Evolutionary conservation across 2,797 vertebrate species (phyloP).

Genomic region (Eospalax fontanierii): DNA sequence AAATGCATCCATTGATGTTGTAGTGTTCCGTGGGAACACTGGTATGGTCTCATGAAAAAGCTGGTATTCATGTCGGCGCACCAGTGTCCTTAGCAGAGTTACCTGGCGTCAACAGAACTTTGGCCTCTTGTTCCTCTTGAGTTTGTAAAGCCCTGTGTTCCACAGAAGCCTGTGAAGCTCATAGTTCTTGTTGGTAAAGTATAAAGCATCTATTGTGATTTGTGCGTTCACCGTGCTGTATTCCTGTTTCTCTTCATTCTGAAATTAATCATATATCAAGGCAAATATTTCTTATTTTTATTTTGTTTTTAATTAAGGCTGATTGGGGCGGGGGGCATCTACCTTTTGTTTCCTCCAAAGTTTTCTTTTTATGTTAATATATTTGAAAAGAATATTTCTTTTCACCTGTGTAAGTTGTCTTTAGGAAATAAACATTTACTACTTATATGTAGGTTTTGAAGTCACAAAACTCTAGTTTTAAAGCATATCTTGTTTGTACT

Average conservation of each 20-base stretch:
- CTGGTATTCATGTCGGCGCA: accelerated
- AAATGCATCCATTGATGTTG: neutral
- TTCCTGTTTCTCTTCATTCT: neutral
- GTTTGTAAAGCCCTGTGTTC: neutral
- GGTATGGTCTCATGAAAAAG: accelerated
- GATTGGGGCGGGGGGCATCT: neutral
- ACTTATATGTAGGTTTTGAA: neutral
- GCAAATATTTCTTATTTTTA: neutral
- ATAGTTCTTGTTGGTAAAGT: neutral
- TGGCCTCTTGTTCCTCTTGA: neutral
- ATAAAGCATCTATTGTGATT: neutral
- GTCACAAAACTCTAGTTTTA: constrained; percentile 47
- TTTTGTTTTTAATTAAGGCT: neutral
- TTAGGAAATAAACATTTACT: constrained; percentile 32
- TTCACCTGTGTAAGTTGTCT: neutral
- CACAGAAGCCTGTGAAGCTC: accelerated
- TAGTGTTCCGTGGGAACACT: neutral
- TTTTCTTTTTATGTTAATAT: neutral
- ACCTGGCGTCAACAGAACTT: neutral
- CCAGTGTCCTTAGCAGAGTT: accelerated
- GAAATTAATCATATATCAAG: constrained; percentile 17
- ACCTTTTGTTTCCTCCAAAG: neutral
- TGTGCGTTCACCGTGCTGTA: neutral
- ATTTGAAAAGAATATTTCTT: constrained; percentile 37
- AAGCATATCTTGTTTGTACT: neutral